Evolutionary conservation across 2,888 invertebrate species (phyloP), one percentile per base, ranked within the genome.

Genomic region (Piscicola geometra): DNA sequence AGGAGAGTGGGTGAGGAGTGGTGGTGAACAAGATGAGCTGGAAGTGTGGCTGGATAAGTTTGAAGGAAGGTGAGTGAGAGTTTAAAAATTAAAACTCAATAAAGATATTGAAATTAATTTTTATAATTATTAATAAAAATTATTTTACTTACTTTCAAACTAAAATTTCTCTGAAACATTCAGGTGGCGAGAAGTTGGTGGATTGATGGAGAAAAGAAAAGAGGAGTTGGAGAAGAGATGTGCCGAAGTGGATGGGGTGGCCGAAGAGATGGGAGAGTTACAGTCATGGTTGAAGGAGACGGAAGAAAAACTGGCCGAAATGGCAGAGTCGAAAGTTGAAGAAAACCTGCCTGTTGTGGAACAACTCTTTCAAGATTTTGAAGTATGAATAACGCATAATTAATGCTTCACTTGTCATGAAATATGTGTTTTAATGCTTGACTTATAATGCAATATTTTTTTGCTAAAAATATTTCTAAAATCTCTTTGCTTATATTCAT

Each of bases 181-280:
- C 60, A 56, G 60, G n/a, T 56, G 60, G 60, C 5, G 9, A 5
- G 60, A 56, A 21, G 60, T 56, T 25, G n/a, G n/a, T 25, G 25
- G 25, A 25, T 18, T 25, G 21, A 18, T 56, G 25, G 60, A 56
- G 25, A 56, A 56, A 5, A 56, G 60, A 56, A n/a, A 56, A 21
- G n/a, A 21, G 3, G 60, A 56, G 25, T 25, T 56, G 60, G n/a
- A 15, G 25, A 21, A 56, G 21, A 56, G 25, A n/a, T 3, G 21
- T 3, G 25, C 9, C n/a, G n/a, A 5, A 30, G 30, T 67, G 30
- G 21, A 67, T 2, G 30, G 28, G 28, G 50, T 71, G 90, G 89
- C 97, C 98, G 28, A 96, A 96, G 85, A 92, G 0, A 94, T 96
- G n/a, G 93, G 96, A 86, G 91, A 93, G 88, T 88, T 98, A 0